phyloP scores from a whole-genome alignment of 2,888 invertebrate species.

The Drosophila fungiperda region DNA sequence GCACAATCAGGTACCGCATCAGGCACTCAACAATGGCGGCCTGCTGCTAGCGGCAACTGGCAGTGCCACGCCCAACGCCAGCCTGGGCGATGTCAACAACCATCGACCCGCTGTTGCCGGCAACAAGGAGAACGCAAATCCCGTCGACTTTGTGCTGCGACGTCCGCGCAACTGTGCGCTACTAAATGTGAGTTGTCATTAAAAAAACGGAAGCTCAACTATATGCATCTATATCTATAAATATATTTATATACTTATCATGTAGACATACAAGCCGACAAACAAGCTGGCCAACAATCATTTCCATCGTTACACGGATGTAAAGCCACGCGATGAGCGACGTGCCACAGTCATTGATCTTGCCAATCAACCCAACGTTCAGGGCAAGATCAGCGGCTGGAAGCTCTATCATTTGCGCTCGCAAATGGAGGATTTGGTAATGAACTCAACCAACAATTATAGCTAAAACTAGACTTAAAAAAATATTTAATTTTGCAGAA shows the following conservation, averaged over 20 bases:
- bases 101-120: slow-evolving; percentile 68
- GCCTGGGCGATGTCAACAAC: slow-evolving; percentile 54
- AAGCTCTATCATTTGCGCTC: slow-evolving; percentile 96
- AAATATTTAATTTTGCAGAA: slow-evolving; percentile 83
- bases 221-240: not conserved
- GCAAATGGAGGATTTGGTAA: slow-evolving; percentile 96
- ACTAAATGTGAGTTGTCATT: slow-evolving; percentile 77
- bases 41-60: slow-evolving; percentile 56
- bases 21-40: slow-evolving; percentile 62
- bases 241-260: not conserved
- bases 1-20: slow-evolving; percentile 28
- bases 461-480: not conserved
- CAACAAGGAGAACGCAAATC: slow-evolving; percentile 85
- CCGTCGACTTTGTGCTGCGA: slow-evolving; percentile 83
- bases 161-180: slow-evolving; percentile 83
- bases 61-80: slow-evolving; percentile 27
- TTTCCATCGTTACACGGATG: slow-evolving; percentile 91
- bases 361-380: slow-evolving; percentile 94
- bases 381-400: slow-evolving; percentile 97
- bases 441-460: not conserved
- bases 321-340: slow-evolving; percentile 94
- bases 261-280: slow-evolving; percentile 87
- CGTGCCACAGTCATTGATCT: slow-evolving; percentile 94
- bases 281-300: slow-evolving; percentile 92
- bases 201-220: not conserved